These are phyloP conservation scores for Nycticorax nycticorax DNA, from an alignment of 2,113 vertebrate species.

Conservation along the genomic window DNA sequence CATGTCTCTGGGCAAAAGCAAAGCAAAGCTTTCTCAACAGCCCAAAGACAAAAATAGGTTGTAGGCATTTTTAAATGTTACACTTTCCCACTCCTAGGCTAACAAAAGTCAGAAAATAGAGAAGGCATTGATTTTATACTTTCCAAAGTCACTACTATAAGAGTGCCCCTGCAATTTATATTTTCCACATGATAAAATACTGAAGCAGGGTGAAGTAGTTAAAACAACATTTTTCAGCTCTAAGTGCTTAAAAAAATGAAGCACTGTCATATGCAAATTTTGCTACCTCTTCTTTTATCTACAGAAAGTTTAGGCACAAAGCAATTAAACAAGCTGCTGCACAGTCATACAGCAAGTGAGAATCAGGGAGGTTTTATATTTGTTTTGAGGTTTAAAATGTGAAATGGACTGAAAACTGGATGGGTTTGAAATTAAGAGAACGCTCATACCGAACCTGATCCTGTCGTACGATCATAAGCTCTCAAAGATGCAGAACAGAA, in stretches of 20 bases:
- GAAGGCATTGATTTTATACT: background rate
- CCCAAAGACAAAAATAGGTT: background rate
- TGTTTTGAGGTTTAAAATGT: background rate
- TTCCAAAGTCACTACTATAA: background rate
- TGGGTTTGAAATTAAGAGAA: background rate
- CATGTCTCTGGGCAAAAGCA: background rate
- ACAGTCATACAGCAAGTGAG: background rate
- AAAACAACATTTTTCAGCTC: background rate
- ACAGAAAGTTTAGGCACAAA: background rate
- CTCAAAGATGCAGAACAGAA: background rate
- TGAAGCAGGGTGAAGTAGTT: background rate
- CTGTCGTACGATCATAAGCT: background rate
- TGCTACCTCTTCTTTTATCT: background rate
- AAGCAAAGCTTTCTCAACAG: background rate
- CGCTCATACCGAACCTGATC: background rate
- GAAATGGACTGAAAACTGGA: background rate
- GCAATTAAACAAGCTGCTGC: background rate
- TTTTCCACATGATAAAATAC: background rate
- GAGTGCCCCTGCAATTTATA: background rate
- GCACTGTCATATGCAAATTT: background rate
- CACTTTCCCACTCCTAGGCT: background rate
- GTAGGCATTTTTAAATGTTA: background rate
- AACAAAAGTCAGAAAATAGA: background rate
- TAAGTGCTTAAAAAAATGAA: background rate
- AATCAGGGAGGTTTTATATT: background rate